Conservation (phyloP, 2,888 invertebrate genomes). For the Acleris laterana region DNA sequence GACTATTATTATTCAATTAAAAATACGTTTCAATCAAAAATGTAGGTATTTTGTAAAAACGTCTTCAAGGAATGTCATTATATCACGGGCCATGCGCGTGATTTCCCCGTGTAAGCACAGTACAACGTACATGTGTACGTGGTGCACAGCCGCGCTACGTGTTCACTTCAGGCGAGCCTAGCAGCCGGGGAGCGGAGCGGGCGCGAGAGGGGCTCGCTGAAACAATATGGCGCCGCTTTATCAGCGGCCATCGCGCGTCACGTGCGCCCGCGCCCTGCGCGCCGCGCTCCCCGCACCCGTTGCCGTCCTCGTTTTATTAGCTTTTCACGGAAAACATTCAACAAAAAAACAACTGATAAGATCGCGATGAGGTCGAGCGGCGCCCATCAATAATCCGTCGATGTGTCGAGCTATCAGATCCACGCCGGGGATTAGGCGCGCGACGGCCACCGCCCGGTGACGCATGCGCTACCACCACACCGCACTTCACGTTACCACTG, state of each 20-base stretch:
- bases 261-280: slow-evolving; percentile 56
- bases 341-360: slow-evolving; percentile 80
- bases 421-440: slow-evolving; percentile 33
- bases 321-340: slow-evolving; percentile 78
- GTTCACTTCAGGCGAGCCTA: slow-evolving; percentile 47
- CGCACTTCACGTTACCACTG: slow-evolving; percentile 24
- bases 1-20: too few species aligned
- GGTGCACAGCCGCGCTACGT: slow-evolving; percentile 40
- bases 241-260: slow-evolving; percentile 63
- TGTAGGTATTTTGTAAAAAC: neutral
- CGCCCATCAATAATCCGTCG: slow-evolving; percentile 75
- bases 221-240: slow-evolving; percentile 78
- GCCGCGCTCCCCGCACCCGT: slow-evolving; percentile 53
- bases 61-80: neutral
- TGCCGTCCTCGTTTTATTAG: slow-evolving; percentile 57
- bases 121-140: slow-evolving; percentile 37
- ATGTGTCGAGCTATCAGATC: slow-evolving; percentile 46
- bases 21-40: too few species aligned
- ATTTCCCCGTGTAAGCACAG: slow-evolving; percentile 23
- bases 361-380: slow-evolving; percentile 74
- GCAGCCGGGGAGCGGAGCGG: slow-evolving; percentile 41
- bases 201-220: slow-evolving; percentile 49
- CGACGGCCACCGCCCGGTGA: slow-evolving; percentile 25
- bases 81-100: slow-evolving; percentile 28
- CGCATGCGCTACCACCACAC: slow-evolving; percentile 32